Evolutionary conservation across 2,797 vertebrate genomes (phyloP), one percentile per base, ranked within the genome.

Genomic region (Ficedula albicollis): DNA sequence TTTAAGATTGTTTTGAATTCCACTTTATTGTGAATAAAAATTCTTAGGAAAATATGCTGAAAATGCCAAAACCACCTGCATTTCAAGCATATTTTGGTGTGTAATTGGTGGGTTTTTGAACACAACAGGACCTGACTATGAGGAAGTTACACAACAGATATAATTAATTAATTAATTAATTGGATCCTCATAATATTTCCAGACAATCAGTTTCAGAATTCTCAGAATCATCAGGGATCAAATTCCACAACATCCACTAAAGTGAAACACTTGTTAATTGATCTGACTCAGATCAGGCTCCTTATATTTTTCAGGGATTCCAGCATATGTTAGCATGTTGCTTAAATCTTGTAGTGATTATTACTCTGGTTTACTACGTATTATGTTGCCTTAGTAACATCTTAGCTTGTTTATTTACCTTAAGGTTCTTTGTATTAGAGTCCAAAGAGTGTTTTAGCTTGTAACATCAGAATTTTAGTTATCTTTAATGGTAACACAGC

Each of bases 81-180:
- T 30, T 56, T 59, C 36, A 68, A 30, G 5, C 43, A 66, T 44
- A 10, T 67, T 81, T 67, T 52, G 9, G 5, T 32, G 29, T 44
- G 5, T 34, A 63, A n/a, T 23, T 20, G 8, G 14, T 58, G 15
- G 0, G 0, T 3, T 20, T n/a, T 39, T 73, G 12, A 70, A 54
- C 23, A 60, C 8, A 39, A 16, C 8, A 52, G 6, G 29, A 48
- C 29, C 36, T 84, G 38, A 41, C 29, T 56, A 29, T 16, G 15
- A 46, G 17, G 14, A 77, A 75, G 22, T 69, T 54, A 62, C 13
- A 58, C 15, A 73, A n/a, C 32, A 80, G 17, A 69, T 11, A 22
- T 9, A 36, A 52, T n/a, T 27, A 60, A 63, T 27, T 27, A 60
- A 63, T n/a, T 23, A 60, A 34, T 38, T 72, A 52, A 44, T 62